Percentiles rank a stretch among this genome's conserved stretches.
Conservation (phyloP, 2,113 vertebrate species). For the Ceratotherium simum region DNA sequence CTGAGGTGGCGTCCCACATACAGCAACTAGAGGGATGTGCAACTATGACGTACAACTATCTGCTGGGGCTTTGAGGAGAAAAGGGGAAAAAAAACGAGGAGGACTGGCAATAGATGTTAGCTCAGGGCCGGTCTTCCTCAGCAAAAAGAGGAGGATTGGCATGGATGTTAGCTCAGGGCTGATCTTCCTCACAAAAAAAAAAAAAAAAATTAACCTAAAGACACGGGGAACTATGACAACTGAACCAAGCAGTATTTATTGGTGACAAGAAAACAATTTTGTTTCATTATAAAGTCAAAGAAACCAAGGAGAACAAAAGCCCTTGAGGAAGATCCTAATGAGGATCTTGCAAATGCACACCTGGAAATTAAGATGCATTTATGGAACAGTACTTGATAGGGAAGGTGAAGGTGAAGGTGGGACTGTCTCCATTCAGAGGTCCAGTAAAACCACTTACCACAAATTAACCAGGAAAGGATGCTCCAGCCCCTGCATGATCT, state of each 20-base stretch:
- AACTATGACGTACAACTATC: no score
- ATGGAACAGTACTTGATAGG: no score
- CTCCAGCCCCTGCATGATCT: conserved; percentile 98
- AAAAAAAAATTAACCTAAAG: neutral
- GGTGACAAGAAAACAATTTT: neutral
- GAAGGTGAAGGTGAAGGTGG: no score
- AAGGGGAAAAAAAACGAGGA: no score
- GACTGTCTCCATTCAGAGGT: neutral
- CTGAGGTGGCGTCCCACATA: no score
- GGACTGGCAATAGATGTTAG: no score
- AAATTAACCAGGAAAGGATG: conserved; percentile 98
- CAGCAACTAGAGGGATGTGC: no score
- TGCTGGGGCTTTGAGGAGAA: no score
- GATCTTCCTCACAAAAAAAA: no score
- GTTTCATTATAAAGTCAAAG: neutral
- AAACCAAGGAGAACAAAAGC: neutral
- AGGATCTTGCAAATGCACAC: neutral
- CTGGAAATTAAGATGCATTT: neutral
- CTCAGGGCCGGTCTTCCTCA: no score
- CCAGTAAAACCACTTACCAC: conserved; percentile 89
- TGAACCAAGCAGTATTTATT: neutral
- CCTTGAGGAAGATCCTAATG: neutral
- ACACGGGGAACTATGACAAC: neutral
- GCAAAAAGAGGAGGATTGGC: no score
- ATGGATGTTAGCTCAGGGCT: no score